phyloP scores from a whole-genome alignment of 2,888 invertebrate genomes.

The Ornithoptera priamus region DNA sequence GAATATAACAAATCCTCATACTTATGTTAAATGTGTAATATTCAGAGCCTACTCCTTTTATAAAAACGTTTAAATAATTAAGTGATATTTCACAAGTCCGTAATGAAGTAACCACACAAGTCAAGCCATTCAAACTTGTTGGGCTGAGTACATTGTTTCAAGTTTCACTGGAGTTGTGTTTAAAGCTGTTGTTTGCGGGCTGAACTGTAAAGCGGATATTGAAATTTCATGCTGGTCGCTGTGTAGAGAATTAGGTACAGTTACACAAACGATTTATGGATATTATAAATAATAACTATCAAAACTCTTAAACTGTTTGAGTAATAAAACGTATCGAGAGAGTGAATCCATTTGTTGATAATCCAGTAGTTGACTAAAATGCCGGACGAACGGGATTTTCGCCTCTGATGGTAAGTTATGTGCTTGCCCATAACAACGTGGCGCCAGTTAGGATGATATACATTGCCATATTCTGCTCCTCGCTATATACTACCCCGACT shows the following conservation, averaged over 20 bases:
- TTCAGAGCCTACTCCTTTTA: too few species aligned
- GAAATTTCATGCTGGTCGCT: constrained; percentile 22
- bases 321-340: background rate
- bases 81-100: background rate
- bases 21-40: too few species aligned
- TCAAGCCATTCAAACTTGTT: constrained; percentile 11
- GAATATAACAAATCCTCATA: too few species aligned
- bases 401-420: too few species aligned
- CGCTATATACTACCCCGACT: background rate
- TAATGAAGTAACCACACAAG: constrained; percentile 7
- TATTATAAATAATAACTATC: background rate
- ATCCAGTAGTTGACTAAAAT: too few species aligned
- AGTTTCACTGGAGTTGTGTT: constrained; percentile 20
- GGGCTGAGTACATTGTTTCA: constrained; percentile 18
- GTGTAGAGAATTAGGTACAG: constrained; percentile 9
- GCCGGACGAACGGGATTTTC: too few species aligned
- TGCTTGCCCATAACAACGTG: too few species aligned
- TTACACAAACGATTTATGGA: background rate
- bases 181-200: constrained; percentile 15
- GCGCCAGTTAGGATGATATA: too few species aligned
- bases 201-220: constrained; percentile 23
- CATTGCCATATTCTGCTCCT: background rate
- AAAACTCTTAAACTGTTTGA: background rate
- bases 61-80: background rate
- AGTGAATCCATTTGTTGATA: too few species aligned